These are phyloP conservation scores for Malurus leucopterus DNA, from an alignment of 2,797 vertebrate genomes.

Conservation along the genomic window DNA sequence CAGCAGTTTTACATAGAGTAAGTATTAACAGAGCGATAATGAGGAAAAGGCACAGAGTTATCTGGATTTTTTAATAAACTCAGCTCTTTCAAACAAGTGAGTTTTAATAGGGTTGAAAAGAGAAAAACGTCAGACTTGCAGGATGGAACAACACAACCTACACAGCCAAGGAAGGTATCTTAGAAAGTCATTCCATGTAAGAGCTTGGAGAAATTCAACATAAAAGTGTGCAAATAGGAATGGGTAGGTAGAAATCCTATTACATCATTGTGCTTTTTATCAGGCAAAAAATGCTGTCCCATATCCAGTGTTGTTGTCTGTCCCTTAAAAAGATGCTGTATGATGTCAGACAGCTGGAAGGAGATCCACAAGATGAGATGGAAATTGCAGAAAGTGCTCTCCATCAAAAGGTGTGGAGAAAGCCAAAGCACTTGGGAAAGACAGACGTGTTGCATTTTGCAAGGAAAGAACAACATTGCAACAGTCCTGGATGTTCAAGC, in stretches of 20 bases:
- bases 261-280: fast-evolving
- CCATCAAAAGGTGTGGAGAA: neutral
- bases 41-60: neutral
- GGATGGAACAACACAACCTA: neutral
- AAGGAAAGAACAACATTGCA: neutral
- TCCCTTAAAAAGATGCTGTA: neutral
- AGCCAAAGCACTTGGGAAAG: fast-evolving
- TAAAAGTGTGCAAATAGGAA: neutral
- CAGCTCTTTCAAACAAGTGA: neutral
- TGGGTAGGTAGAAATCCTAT: neutral
- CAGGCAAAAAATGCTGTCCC: neutral
- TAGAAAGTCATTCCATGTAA: neutral
- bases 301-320: neutral
- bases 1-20: neutral
- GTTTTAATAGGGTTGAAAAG: neutral
- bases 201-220: neutral
- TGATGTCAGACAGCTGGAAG: neutral
- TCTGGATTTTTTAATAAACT: neutral
- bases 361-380: neutral
- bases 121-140: neutral
- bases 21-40: neutral
- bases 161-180: neutral
- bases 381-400: neutral
- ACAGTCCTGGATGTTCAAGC: neutral
- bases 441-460: neutral